A percentile compares a stretch with the other conserved stretches of the same genome.
Evolutionary conservation across 2,797 vertebrate genomes (phyloP).

Genomic region (Hirundo rustica): DNA sequence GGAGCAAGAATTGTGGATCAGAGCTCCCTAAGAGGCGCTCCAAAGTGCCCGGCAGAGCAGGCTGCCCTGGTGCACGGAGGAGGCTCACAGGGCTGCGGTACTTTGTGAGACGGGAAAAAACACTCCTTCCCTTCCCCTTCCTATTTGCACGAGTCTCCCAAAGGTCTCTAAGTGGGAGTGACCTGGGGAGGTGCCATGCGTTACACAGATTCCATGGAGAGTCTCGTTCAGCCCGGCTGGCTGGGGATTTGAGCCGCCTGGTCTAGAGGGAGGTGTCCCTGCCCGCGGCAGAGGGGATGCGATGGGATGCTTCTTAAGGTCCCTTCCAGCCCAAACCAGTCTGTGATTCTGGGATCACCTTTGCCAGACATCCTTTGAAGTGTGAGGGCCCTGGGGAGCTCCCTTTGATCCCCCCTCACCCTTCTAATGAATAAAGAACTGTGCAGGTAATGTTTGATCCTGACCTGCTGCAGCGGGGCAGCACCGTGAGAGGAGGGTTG

Average conservation of each 20-base stretch:
- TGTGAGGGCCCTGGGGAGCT: not conserved
- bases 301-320: not conserved
- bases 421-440: not conserved
- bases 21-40: not conserved
- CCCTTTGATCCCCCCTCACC: not conserved
- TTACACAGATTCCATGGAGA: not conserved
- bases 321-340: not conserved
- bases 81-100: not conserved
- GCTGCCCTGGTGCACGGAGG: accelerated
- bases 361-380: not conserved
- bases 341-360: not conserved
- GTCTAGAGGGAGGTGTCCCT: not conserved
- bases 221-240: not conserved
- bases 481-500: not conserved
- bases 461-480: not conserved
- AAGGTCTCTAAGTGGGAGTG: not conserved
- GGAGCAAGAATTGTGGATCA: not conserved
- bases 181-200: not conserved
- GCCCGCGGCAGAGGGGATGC: not conserved
- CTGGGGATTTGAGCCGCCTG: not conserved
- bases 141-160: not conserved
- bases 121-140: not conserved
- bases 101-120: not conserved
- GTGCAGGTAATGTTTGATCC: not conserved
- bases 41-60: not conserved